Percentiles rank a stretch among this genome's conserved stretches.
Conservation (phyloP, 2,797 vertebrate genomes). For the Coluber constrictor region DNA sequence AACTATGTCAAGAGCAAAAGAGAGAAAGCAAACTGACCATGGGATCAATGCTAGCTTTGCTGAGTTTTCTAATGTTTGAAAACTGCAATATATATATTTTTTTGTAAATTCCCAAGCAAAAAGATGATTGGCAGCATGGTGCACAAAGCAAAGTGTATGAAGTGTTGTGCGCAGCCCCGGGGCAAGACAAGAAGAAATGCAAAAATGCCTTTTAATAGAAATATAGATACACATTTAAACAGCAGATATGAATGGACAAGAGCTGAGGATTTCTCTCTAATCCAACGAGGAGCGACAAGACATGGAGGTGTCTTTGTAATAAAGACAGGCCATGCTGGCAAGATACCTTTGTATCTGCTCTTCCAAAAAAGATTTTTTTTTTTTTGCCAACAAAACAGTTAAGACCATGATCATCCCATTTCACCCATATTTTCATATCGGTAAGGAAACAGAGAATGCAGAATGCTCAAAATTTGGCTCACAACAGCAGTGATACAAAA, state of each 20-base stretch:
- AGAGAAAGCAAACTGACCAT: neutral
- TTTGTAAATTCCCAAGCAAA: neutral
- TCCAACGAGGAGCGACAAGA: neutral
- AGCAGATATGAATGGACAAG: neutral
- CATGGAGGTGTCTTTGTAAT: neutral
- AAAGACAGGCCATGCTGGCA: neutral
- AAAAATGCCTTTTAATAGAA: constrained; percentile 69
- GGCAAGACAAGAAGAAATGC: constrained; percentile 41
- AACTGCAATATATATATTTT: neutral
- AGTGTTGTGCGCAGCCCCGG: rapidly evolving
- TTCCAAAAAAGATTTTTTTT: neutral
- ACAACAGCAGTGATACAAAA: neutral
- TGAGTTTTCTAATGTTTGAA: neutral
- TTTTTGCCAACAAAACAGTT: neutral
- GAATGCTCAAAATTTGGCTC: neutral
- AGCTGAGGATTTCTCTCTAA: neutral
- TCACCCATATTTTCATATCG: neutral
- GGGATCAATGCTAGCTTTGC: neutral
- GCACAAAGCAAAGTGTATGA: neutral
- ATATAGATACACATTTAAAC: constrained; percentile 66
- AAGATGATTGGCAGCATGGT: neutral
- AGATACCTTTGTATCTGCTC: neutral
- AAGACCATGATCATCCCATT: neutral
- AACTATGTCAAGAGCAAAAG: neutral
- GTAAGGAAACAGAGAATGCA: neutral